Evolutionary conservation across 35 echinoderm and acorn worm species (phyloP).

Genomic region (Ptychodera flava): DNA sequence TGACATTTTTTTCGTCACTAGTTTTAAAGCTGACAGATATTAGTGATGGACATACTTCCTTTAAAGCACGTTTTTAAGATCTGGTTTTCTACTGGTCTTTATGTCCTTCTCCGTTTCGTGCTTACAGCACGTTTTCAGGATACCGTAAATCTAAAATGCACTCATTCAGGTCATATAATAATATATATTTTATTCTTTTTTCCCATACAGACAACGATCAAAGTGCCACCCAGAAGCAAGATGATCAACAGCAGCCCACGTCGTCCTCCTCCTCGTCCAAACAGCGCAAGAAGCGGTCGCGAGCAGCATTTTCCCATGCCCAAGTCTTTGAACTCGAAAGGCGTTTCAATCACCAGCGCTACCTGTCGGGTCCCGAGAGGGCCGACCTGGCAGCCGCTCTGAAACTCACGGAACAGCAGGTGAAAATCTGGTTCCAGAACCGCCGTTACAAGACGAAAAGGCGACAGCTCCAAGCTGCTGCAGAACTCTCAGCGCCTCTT

Average conservation of each 20-base stretch:
- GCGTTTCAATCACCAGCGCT: constrained; percentile 92
- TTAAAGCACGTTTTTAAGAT: background rate
- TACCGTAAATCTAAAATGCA: background rate
- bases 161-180: background rate
- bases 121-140: background rate
- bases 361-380: constrained; percentile 94
- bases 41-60: background rate
- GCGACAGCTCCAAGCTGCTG: constrained; percentile 67
- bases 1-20: no score
- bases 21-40: background rate
- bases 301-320: constrained; percentile 81
- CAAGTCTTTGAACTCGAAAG: constrained; percentile 96
- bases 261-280: constrained; percentile 4
- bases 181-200: background rate
- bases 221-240: background rate
- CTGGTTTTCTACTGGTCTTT: background rate
- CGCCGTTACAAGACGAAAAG: constrained; percentile 95
- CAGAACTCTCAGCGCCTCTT: constrained; percentile 65
- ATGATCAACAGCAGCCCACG: background rate
- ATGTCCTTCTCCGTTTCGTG: background rate
- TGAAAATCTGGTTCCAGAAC: constrained; percentile 99
- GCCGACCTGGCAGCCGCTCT: constrained; percentile 89
- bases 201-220: background rate
- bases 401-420: constrained; percentile 95
- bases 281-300: constrained; percentile 84